Base-by-base conservation (phyloP, 2,888 invertebrate genomes). In the Cremastobaeus sp. region DNA sequence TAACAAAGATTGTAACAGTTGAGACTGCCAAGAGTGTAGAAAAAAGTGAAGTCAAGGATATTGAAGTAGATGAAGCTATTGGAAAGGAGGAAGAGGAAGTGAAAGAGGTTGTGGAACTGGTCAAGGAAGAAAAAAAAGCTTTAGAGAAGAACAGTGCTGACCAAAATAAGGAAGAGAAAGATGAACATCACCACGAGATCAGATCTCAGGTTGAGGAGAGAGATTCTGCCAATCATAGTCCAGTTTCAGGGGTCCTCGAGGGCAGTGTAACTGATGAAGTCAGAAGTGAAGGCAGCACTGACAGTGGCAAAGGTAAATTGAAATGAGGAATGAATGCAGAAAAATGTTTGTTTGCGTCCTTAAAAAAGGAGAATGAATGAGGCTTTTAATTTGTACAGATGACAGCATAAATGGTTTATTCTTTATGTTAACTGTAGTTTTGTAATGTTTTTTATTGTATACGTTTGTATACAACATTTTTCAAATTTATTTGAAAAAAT, bases 251-350 rank as follows among this genome's bases (percentile, higher is more conserved):
- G 30, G 91, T 92, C 85, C 85, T 93, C 79, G 93, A 87, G 18
- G 86, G 85, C 9, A 87, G 86, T 50, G 83, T 86, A n/a, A 86
- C 84, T 0, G 87, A 87, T 52, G 87, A 87, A 55, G 83, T 83
- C 1, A 80, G 85, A 34, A 87, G 87, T 60, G 87, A 92, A 92
- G 93, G 93, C 74, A 95, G 94, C 66, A 94, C 93, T 86, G 95
- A 95, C 86, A 95, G 95, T 87, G 95, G 95, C 43, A 94, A 95
- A 89, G 95, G 95, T 78, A n/a, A n/a, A n/a, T n/a, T n/a, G n/a
- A n/a, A n/a, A n/a, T n/a, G n/a, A n/a, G n/a, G n/a, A n/a, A n/a
- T n/a, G n/a, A n/a, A n/a, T n/a, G n/a, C n/a, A n/a, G n/a, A n/a
- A n/a, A n/a, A n/a, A n/a, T n/a, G n/a, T n/a, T n/a, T n/a, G n/a